Evolutionary conservation across 2,888 invertebrate species (phyloP).

Genomic region (Drosophila rubida): DNA sequence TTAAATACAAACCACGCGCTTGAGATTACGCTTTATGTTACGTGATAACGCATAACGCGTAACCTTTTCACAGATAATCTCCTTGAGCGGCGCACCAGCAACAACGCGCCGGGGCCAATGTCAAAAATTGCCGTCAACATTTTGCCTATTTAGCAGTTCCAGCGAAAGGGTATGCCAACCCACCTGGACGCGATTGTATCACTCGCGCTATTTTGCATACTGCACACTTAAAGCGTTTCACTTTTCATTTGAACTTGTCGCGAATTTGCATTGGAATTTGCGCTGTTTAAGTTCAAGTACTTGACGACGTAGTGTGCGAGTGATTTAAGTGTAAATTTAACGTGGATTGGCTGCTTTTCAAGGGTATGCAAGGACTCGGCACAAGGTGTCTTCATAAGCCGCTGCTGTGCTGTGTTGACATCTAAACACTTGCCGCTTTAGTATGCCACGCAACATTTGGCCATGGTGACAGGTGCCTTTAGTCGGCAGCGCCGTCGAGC

Average conservation of each 20-base stretch:
- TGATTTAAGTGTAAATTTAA: not conserved
- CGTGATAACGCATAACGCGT: conserved; percentile 81
- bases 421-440: conserved; percentile 78
- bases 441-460: conserved; percentile 79
- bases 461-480: conserved; percentile 80
- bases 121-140: conserved; percentile 57
- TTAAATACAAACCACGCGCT: conserved; percentile 76
- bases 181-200: not conserved
- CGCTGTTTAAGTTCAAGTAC: not conserved
- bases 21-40: conserved; percentile 80
- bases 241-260: not conserved
- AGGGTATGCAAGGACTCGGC: conserved; percentile 30
- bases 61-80: conserved; percentile 81
- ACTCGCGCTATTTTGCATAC: not conserved
- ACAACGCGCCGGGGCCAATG: conserved; percentile 43
- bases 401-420: conserved; percentile 60
- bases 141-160: conserved; percentile 31
- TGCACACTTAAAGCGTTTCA: not conserved
- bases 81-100: conserved; percentile 60
- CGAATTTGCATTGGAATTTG: not conserved
- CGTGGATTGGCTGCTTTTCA: not conserved
- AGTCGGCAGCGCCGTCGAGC: conserved; percentile 51
- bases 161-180: conserved; percentile 22
- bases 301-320: not conserved
- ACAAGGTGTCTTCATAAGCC: conserved; percentile 4